Base-by-base conservation (phyloP, 2,797 vertebrate species). In the Philypnodon macrostomus region DNA sequence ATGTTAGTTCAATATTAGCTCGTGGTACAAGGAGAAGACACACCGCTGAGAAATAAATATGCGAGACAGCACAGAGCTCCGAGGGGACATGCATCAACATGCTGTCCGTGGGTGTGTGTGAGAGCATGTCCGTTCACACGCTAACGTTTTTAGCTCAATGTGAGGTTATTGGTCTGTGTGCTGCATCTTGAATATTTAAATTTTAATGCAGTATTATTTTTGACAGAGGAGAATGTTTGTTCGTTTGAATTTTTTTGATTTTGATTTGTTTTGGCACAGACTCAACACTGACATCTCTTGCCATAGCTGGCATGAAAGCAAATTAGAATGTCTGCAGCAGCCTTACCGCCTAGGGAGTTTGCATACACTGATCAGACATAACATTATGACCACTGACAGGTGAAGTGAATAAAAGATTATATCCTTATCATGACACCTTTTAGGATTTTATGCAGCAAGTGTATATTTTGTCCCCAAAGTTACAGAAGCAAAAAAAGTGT, bases 31-130 rank as follows among this genome's bases (percentile, higher is more conserved):
- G 30, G 13, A 6, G 36, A 47, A 36, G 14, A 36, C 39, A 57
- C 50, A 53, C 62, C 53, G 67, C 78, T 83, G 87, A 87, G 87
- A 89, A 41, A 84, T 68, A 59, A 38, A 0, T 0, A 72, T 63
- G 48, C 57, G 61, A 73, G 73, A n/a, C n/a, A n/a, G 79, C 60
- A 74, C 12, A 11, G 66, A 77, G 62, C 18, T 53, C 40, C 10
- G 32, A 46, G 1, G 3, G 42, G 57, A 65, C 76, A 19, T 83
- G 83, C 76, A 32, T 18, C 11, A 5, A 80, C 85, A 87, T 77
- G 86, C 76, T 40, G 53, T 34, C 40, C 45, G 67, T 71, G 73
- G 64, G 71, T 15, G 75, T 64, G 68, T 63, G 65, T 67, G 71
- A 67, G 58, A 64, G 53, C 44, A 24, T 4, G 58, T 61, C 36